Evolutionary conservation across 2,113 vertebrate genomes (phyloP).

Genomic region (Andinoacara biseriatus): DNA sequence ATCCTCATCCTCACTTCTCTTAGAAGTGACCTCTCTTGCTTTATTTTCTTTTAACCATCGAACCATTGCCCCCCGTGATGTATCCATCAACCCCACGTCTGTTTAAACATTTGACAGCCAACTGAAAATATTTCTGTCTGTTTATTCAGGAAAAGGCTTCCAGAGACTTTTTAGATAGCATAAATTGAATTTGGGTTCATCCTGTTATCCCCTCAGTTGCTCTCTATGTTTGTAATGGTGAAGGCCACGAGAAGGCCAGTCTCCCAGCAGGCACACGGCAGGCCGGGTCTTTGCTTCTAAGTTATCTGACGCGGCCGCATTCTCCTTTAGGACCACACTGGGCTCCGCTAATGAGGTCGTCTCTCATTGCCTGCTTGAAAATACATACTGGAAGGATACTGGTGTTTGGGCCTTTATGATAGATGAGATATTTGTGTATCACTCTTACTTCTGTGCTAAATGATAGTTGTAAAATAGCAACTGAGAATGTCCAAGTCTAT

Average conservation of each 20-base stretch:
- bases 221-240: neutral
- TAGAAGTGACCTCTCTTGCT: neutral
- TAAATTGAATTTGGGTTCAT: neutral
- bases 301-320: conserved; percentile 62
- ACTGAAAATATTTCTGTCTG: neutral
- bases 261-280: conserved; percentile 27
- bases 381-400: conserved; percentile 39
- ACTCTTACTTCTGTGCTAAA: conserved; percentile 23
- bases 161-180: neutral
- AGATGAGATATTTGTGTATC: conserved; percentile 16
- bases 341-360: conserved; percentile 57
- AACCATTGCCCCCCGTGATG: neutral
- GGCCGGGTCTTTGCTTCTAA: conserved; percentile 35
- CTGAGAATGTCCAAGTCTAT: no score
- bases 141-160: neutral
- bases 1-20: neutral
- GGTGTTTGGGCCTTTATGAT: conserved; percentile 21
- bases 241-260: conserved; percentile 40
- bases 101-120: neutral
- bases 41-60: neutral
- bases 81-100: neutral
- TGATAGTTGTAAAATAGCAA: conserved; percentile 24
- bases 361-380: conserved; percentile 40
- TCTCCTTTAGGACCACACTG: conserved; percentile 48
- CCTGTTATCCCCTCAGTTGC: neutral